Conservation (phyloP, 2,113 vertebrate genomes). For the Zapus hudsonius region DNA sequence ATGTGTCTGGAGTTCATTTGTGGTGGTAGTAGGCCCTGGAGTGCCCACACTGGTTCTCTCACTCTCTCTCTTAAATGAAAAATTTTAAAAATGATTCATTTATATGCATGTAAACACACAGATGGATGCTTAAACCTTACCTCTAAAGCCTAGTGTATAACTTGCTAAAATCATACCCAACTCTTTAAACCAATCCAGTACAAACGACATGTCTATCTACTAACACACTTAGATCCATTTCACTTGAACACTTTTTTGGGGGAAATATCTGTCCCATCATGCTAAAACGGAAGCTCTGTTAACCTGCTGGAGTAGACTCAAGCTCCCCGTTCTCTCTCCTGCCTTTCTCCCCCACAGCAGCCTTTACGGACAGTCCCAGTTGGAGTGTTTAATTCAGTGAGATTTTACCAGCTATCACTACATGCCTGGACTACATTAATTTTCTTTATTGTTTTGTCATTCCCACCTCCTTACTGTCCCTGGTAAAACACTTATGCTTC, state of each 20-base stretch:
- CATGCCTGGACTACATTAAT: not conserved
- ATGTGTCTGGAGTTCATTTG: too few relatives aligned
- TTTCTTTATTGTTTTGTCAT: not conserved
- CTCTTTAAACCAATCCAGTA: not conserved
- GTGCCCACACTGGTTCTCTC: too few relatives aligned
- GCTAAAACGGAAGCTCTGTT: not conserved
- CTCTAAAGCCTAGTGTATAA: not conserved
- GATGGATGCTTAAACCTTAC: not conserved
- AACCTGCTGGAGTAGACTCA: not conserved
- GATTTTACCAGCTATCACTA: not conserved
- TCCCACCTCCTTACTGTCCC: not conserved
- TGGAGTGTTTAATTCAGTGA: not conserved
- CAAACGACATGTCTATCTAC: not conserved
- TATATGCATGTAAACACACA: not conserved
- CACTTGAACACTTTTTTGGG: not conserved
- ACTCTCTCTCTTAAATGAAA: too few relatives aligned
- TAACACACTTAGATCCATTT: not conserved
- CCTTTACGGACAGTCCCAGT: not conserved
- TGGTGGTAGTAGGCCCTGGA: too few relatives aligned
- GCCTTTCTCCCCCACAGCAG: not conserved
- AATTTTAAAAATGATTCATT: not conserved
- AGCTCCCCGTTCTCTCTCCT: not conserved
- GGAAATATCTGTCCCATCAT: not conserved
- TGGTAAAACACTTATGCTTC: conserved; percentile 4
- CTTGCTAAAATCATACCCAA: not conserved